Evolutionary conservation across 1,140 invertebrate genomes (phyloP).

Genomic region (Carposina sasakii): DNA sequence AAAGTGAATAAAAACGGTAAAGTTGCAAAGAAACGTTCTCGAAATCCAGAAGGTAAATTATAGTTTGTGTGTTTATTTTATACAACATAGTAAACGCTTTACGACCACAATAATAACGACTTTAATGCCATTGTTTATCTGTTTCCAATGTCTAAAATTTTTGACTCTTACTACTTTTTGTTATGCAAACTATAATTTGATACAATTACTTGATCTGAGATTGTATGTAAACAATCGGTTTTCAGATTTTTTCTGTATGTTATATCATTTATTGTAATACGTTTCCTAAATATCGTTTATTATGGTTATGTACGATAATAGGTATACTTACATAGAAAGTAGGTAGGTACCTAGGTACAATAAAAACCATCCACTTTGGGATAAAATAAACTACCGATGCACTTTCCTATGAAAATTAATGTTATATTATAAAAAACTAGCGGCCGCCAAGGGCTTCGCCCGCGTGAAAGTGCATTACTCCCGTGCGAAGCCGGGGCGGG

Average conservation of each 20-base stretch:
- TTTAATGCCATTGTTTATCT: not conserved
- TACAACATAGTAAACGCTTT: no score
- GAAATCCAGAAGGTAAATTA: conserved; percentile 67
- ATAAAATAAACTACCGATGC: not conserved
- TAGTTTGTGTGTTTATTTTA: conserved; percentile 5
- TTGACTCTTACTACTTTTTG: conserved; percentile 67
- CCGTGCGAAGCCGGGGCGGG: no score
- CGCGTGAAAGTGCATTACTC: no score
- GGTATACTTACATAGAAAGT: not conserved
- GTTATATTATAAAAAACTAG: no score
- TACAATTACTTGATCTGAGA: conserved; percentile 15
- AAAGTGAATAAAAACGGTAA: conserved; percentile 64
- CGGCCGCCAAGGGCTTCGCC: no score
- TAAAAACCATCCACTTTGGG: not conserved
- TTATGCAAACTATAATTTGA: conserved; percentile 36
- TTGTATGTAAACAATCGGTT: conserved; percentile 3
- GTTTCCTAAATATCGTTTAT: not conserved
- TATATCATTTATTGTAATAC: not conserved
- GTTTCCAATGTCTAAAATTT: conserved; percentile 2
- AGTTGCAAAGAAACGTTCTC: conserved; percentile 62
- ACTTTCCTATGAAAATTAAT: no score
- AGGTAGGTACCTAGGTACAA: not conserved
- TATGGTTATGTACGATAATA: not conserved
- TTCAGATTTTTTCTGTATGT: not conserved
- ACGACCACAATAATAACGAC: not conserved